Evolutionary conservation across 2,113 vertebrate species (phyloP), one percentile per base, ranked within the genome.

Genomic region (Mugil cephalus): DNA sequence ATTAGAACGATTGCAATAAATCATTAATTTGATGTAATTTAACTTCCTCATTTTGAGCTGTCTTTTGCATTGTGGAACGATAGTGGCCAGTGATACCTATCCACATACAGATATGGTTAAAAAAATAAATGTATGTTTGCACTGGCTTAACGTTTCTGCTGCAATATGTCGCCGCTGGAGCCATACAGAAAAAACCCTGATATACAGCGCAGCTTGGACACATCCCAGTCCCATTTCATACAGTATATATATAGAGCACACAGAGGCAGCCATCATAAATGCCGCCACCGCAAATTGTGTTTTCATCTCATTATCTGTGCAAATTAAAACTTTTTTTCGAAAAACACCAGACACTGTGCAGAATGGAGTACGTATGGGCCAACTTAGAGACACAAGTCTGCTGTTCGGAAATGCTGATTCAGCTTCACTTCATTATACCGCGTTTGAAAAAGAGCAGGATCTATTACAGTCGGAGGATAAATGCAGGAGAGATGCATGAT

Each of bases 391-490:
- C 74, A 60, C 74, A 74, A 79, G 76, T 58, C 67, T 82, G 82
- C 59, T 67, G 69, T 67, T 48, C 65, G 48, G 82, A 79, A 52
- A 66, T 75, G 81, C 83, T 74, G 77, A 88, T 58, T 81, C 74
- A 80, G 76, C 78, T 13, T 10, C 66, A 52, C 47, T 71, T 74
- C 61, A 64, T 71, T 58, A 70, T 7, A 51, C 54, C 45, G 68
- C 7, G 52, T 77, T 53, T 89, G 77, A 88, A 79, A 83, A 75
- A 83, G 56, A 82, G 67, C 74, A 84, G 68, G 52, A 69, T 58
- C 60, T 52, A 66, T 34, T 68, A 56, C 69, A 70, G 71, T 67
- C 67, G 14, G 58, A 68, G 65, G 67, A 84, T 82, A 80, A 85
- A 84, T 69, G 62, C 68, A 24, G 75, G 43, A 69, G 63, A 69